These are phyloP conservation scores for Galbula dea DNA, from an alignment of 2,113 vertebrate genomes.

Conservation along the genomic window DNA sequence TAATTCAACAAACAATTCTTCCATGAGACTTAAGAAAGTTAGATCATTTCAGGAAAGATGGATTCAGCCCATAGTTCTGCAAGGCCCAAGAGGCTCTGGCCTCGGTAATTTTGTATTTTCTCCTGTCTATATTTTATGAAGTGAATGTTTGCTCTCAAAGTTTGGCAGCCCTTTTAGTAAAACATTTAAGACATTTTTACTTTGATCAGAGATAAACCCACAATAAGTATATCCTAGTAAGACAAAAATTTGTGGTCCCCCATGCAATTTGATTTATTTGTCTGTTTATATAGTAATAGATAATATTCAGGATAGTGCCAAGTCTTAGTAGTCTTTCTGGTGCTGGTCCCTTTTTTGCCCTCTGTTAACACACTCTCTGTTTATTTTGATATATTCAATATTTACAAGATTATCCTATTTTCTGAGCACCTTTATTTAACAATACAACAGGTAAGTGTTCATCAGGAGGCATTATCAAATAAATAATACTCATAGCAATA, in stretches of 20 bases:
- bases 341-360: background rate
- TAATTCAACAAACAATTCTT: background rate
- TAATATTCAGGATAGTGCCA: background rate
- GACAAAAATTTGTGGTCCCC: background rate
- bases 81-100: background rate
- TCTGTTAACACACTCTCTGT: background rate
- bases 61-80: background rate
- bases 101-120: background rate
- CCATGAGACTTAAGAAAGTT: background rate
- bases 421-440: background rate
- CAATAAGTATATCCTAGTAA: background rate
- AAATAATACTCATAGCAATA: background rate
- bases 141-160: background rate
- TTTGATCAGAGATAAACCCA: background rate
- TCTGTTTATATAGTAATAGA: background rate
- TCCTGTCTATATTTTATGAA: background rate
- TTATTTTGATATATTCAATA: background rate
- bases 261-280: background rate
- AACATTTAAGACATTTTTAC: background rate
- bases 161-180: background rate
- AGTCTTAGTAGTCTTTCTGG: background rate
- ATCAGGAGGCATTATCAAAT: background rate
- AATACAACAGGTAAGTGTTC: background rate
- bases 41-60: background rate
- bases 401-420: background rate